These are phyloP conservation scores for Solenopsis invicta DNA, from an alignment of 1,140 invertebrate genomes.

Conservation along the genomic window DNA sequence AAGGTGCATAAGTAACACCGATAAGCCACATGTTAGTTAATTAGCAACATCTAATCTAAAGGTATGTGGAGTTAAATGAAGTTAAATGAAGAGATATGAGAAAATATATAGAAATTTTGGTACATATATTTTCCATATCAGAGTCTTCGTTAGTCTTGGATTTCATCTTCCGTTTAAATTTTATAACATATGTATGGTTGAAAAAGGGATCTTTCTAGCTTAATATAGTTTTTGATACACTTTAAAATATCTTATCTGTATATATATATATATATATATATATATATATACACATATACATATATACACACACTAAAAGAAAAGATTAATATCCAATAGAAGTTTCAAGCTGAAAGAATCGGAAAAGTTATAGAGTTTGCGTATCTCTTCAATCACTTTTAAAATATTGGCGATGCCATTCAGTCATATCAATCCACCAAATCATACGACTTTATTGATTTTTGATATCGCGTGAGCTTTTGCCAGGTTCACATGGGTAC, in stretches of 20 bases:
- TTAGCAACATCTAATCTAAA: conserved; percentile 31
- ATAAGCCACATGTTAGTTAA: conserved; percentile 36
- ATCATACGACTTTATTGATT: conserved; percentile 69
- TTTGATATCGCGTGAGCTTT: conserved; percentile 70
- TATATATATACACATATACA: background rate
- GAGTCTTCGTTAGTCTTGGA: background rate
- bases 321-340: background rate
- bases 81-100: conserved; percentile 20
- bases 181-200: background rate
- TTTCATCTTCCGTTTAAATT: background rate
- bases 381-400: background rate
- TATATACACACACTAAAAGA: background rate
- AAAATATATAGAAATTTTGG: conserved; percentile 4
- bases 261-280: background rate
- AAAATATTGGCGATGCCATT: conserved; percentile 53
- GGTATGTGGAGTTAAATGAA: background rate
- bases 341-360: conserved; percentile 6
- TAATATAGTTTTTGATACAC: background rate
- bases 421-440: conserved; percentile 68
- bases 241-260: background rate
- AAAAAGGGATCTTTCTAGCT: background rate
- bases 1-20: conserved; percentile 31
- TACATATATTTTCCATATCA: conserved; percentile 12
- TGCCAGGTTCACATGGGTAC: conserved; percentile 69
- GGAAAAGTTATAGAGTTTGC: conserved; percentile 9